A percentile compares a stretch with the other conserved stretches of the same genome.
phyloP scores from a whole-genome alignment of 2,888 invertebrate species.

The Apodemia zela region DNA sequence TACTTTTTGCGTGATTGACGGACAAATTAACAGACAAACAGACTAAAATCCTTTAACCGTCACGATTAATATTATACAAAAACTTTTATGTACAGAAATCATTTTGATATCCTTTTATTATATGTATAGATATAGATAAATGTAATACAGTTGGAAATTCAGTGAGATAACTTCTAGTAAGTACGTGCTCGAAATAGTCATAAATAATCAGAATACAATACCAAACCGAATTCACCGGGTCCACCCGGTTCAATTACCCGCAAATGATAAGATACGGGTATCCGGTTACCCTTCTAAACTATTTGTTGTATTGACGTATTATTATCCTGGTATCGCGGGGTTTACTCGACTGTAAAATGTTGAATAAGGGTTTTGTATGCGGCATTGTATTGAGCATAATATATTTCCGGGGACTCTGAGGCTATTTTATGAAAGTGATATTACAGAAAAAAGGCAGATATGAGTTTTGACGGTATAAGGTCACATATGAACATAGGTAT shows the following conservation, averaged over 20 bases:
- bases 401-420: no score
- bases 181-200: not conserved
- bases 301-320: conserved; percentile 9
- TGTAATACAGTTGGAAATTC: not conserved
- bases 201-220: not conserved
- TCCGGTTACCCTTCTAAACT: conserved; percentile 7
- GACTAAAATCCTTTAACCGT: no score
- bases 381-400: not conserved
- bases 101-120: no score
- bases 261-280: conserved; percentile 11
- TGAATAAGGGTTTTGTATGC: not conserved
- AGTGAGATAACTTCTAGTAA: not conserved
- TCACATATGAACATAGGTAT: no score
- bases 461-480: no score
- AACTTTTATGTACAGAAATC: no score
- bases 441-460: no score
- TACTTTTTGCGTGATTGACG: no score
- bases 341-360: not conserved
- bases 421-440: no score
- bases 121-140: no score
- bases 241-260: conserved; percentile 4
- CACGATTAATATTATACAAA: no score
- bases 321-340: not conserved
- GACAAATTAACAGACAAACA: no score
- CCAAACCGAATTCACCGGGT: not conserved